Conservation (phyloP, 2,797 vertebrate species). For the Sebastes hubbsi region DNA sequence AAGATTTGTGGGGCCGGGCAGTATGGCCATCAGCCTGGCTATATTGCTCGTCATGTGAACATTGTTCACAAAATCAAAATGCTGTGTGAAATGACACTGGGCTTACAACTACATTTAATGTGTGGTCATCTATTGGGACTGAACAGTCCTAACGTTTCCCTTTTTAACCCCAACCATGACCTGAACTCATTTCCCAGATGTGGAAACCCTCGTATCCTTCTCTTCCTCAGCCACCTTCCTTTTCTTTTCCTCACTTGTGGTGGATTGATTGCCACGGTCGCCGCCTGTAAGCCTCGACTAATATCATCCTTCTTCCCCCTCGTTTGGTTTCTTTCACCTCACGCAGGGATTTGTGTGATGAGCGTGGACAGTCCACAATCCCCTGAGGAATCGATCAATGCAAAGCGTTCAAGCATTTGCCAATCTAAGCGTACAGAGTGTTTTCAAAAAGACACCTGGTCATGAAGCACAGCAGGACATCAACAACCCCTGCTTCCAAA, state of each 20-base stretch:
- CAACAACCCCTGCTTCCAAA: conserved; percentile 68
- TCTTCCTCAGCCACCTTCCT: conserved; percentile 74
- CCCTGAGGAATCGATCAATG: conserved; percentile 73
- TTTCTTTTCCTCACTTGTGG: conserved; percentile 54
- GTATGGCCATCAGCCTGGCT: background rate
- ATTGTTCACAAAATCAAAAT: conserved; percentile 11
- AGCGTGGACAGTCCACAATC: conserved; percentile 72
- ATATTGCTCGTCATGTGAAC: background rate
- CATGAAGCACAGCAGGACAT: conserved; percentile 70
- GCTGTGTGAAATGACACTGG: conserved; percentile 14
- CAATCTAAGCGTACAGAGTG: conserved; percentile 78
- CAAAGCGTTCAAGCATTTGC: conserved; percentile 80
- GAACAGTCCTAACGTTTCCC: conserved; percentile 8
- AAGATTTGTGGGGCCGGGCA: background rate
- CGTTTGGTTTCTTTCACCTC: conserved; percentile 50
- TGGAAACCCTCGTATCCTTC: conserved; percentile 19
- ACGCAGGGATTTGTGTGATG: conserved; percentile 61
- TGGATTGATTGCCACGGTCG: conserved; percentile 51
- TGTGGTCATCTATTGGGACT: background rate
- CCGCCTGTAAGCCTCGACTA: conserved; percentile 38
- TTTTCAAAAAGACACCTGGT: conserved; percentile 80
- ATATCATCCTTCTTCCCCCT: background rate
- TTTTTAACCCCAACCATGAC: conserved; percentile 2
- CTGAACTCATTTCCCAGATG: conserved; percentile 4
- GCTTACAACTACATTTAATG: background rate